Conservation (phyloP, 2,888 invertebrate genomes). For the Ophioninae sp. region DNA sequence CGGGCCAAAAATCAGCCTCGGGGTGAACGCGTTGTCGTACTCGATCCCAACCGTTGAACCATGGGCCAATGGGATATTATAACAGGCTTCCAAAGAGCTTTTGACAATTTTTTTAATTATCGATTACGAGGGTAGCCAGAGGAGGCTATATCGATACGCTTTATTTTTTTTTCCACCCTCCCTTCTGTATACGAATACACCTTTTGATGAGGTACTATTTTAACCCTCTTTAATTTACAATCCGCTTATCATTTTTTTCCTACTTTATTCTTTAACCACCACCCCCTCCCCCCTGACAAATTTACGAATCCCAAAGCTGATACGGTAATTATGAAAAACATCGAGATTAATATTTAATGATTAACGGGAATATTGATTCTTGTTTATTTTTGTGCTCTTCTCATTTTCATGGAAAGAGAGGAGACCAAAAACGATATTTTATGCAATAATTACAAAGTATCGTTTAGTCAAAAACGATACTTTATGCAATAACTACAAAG, state of each 20-base stretch:
- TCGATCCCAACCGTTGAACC: conserved; percentile 33
- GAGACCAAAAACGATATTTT: no score
- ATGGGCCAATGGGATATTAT: conserved; percentile 37
- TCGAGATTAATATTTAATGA: neutral
- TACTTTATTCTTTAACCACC: neutral
- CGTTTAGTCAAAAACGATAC: no score
- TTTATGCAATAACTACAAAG: no score
- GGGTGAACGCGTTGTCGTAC: conserved; percentile 69
- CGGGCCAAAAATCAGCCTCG: conserved; percentile 65
- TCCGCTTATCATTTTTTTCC: neutral
- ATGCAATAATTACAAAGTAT: no score
- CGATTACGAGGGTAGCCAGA: conserved; percentile 71
- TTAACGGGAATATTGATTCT: neutral
- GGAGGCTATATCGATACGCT: conserved; percentile 54
- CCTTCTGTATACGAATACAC: conserved; percentile 32
- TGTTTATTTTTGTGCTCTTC: neutral
- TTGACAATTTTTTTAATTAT: conserved; percentile 79
- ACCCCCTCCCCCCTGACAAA: neutral
- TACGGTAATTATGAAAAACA: neutral
- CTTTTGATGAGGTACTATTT: conserved; percentile 16
- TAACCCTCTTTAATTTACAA: conserved; percentile 18
- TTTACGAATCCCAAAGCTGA: neutral
- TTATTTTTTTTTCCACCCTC: conserved; percentile 40
- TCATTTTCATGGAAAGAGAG: neutral
- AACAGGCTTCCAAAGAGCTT: conserved; percentile 73